phyloP scores from a whole-genome alignment of 2,888 invertebrate genomes.

The Phasia obesa region DNA sequence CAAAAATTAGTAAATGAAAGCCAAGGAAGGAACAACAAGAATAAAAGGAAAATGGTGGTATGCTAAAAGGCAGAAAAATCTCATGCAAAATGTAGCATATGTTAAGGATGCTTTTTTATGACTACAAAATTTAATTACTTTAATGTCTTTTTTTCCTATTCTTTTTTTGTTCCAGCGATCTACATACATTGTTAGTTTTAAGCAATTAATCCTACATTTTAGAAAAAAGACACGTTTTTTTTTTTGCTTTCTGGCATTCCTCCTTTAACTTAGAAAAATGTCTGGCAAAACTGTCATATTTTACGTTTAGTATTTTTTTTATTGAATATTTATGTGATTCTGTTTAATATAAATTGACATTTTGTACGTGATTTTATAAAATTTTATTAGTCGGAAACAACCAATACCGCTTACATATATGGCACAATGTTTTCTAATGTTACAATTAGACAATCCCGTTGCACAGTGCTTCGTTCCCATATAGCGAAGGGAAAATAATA shows the following conservation, averaged over 20 bases:
- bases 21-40: slow-evolving; percentile 11
- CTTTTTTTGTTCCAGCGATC: background rate
- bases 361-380: slow-evolving; percentile 73
- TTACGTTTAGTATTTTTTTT: slow-evolving; percentile 24
- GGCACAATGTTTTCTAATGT: slow-evolving; percentile 3
- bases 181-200: slow-evolving; percentile 17
- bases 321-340: slow-evolving; percentile 56
- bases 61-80: slow-evolving; percentile 23
- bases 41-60: slow-evolving; percentile 8
- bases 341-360: slow-evolving; percentile 71
- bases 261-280: background rate
- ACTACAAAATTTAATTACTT: slow-evolving; percentile 65
- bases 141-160: slow-evolving; percentile 45
- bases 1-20: slow-evolving; percentile 61
- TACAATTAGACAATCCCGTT: too few species aligned
- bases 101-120: slow-evolving; percentile 54
- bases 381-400: slow-evolving; percentile 59
- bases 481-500: too few species aligned
- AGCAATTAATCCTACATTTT: slow-evolving; percentile 63
- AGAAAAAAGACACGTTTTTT: slow-evolving; percentile 59
- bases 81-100: slow-evolving; percentile 59
- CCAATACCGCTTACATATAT: slow-evolving; percentile 30
- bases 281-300: slow-evolving; percentile 6
- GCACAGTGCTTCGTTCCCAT: too few species aligned
- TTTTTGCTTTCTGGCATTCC: background rate